Base-by-base conservation (phyloP, 2,888 invertebrate species). In the Aphidoletes aphidimyza region DNA sequence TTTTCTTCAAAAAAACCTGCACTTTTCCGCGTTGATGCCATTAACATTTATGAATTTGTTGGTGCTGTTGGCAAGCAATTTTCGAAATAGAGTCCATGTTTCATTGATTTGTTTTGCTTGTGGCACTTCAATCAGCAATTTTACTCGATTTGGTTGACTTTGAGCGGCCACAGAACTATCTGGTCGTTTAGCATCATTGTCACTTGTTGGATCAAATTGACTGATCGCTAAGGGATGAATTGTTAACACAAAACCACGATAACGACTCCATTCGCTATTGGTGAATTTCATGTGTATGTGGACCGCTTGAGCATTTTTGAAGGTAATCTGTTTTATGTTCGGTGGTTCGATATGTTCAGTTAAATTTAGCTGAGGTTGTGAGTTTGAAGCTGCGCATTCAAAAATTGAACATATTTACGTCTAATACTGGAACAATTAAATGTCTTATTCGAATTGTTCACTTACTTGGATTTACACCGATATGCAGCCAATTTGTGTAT, bases 1-100 rank as follows among this genome's bases (percentile, higher is more conserved):
- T n/a, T n/a, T n/a, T n/a, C n/a, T n/a, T n/a, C 14, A 42, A 42
- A 42, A 42, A 42, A 42, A 83, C 83, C 81, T 81, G 81, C 83
- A 83, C 22, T 83, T 30, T 83, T 83, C 83, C 3, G 34, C 30
- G 34, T 8, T 34, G 2, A 83, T 47, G 11, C 34, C 17, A n/a
- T 22, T 19, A 0, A 19, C 5, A 37, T 54, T 19, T 17, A 47
- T 54, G n/a, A 22, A 84, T 22, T 54, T 11, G 19, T 84, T 84
- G 19, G 84, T 59, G 37, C 54, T 59, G 11, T 54, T 37, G 0
- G 47, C n/a, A 17, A 84, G n/a, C 22, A 36, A 39, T 11, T 26
- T 9, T 30, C 59, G 54, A n/a, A 84, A 47, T 37, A 19, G 22
- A 1, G 0, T 47, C 84, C 54, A 84, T 39, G 84, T 84, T n/a